Base-by-base conservation (phyloP, 1,140 invertebrate genomes). In the Phortica variegata region DNA sequence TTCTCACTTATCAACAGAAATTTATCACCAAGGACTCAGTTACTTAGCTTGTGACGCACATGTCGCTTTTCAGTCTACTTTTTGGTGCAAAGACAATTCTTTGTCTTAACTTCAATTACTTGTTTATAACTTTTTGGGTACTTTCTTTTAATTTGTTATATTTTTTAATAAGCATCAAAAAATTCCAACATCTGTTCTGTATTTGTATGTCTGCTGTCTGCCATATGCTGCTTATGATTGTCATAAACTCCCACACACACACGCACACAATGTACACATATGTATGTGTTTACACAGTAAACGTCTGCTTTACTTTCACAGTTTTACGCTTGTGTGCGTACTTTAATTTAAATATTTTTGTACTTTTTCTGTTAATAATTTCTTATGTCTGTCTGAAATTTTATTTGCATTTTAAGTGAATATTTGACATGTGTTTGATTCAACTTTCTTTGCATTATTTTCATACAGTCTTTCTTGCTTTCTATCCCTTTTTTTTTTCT, bases 271-370 rank as follows among this genome's bases (percentile, higher is more conserved):
- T 54, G 53, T 46, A 41, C n/a, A 50, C 43, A 54, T n/a, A n/a
- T 47, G 54, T 47, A 54, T 46, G 40, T 45, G 50, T 45, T 48
- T 43, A 52, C 50, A 60, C 43, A 54, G 51, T 42, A 50, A 48
- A 26, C 32, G 13, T 40, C 13, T 39, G 23, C 8, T 4, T 31
- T 5, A 41, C 38, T 51, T 48, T 52, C 49, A 43, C 46, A 47
- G 19, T 26, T 36, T 23, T 12, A 16, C 39, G 20, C 12, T n/a
- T 13, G 8, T 32, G 13, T 4, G 7, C 26, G 21, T 3, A 17
- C 26, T 13, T 32, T n/a, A 10, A 47, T 38, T 29, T 34, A 7
- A 13, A 36, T n/a, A 10, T 48, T 43, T 21, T 37, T 12, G 1
- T 37, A 19, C 23, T 18, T 6, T 29, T 47, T n/a, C 20, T 26